These are phyloP conservation scores for Dascillus cervinus DNA, from an alignment of 2,888 invertebrate species.

Conservation along the genomic window DNA sequence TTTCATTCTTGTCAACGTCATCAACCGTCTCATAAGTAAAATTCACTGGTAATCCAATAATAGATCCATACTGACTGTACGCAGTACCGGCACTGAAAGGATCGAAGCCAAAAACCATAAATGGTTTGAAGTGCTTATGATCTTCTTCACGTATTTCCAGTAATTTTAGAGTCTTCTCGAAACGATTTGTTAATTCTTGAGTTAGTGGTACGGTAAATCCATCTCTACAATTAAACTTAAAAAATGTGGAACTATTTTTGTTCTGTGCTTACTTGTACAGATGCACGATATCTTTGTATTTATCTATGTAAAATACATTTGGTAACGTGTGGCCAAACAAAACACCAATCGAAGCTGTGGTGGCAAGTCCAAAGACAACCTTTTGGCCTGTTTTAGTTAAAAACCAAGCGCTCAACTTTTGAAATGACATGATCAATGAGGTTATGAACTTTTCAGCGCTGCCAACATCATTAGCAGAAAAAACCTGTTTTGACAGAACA, in stretches of 20 bases:
- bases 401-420: constrained; percentile 43
- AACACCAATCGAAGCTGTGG: constrained; percentile 41
- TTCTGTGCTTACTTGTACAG: constrained; percentile 52
- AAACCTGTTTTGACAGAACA: no score
- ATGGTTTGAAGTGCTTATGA: constrained; percentile 51
- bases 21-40: constrained; percentile 52
- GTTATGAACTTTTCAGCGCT: no score
- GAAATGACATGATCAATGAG: constrained; percentile 23
- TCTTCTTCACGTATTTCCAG: constrained; percentile 46
- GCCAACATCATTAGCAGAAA: no score
- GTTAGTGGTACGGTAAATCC: constrained; percentile 52
- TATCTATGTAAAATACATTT: constrained; percentile 52
- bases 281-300: constrained; percentile 56
- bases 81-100: constrained; percentile 58
- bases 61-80: constrained; percentile 49
- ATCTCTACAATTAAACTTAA: constrained; percentile 43
- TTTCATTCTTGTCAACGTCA: constrained; percentile 51
- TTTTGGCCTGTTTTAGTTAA: constrained; percentile 48
- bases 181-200: constrained; percentile 44
- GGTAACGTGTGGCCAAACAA: constrained; percentile 48
- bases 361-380: constrained; percentile 45
- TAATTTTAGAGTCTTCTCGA: constrained; percentile 52
- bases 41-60: constrained; percentile 67
- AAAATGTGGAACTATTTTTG: not conserved
- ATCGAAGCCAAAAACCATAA: constrained; percentile 67